Base-by-base conservation (phyloP, 37 sponge, comb jelly and placozoan genomes). In the Cliona cf. orientalis region DNA sequence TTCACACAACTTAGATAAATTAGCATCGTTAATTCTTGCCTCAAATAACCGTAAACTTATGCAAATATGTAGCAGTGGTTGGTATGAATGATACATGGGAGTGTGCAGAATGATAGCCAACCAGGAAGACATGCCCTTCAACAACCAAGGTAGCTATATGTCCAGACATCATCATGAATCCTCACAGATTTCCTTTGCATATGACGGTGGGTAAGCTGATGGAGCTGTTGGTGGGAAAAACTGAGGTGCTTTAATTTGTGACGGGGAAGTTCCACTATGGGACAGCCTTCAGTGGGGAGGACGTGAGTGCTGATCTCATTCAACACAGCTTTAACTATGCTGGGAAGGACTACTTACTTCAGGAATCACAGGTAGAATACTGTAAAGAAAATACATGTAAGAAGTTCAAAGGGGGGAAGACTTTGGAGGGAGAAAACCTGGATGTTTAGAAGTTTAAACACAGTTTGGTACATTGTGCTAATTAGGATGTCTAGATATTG, bases 181-280 rank as follows among this genome's bases (percentile, higher is more conserved):
- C 99, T 3, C 99, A 99, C 70, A 97, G 99, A 17, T 99, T 96
- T 43, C 99, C 99, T 37, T 96, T 95, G 32, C 84, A 97, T 11
- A 99, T 99, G 99, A 96, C 99, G 0, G 99, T 99, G 19, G 99
- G 99, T 4, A 99, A 99, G 69, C 91, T 99, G 60, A 92, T 99
- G 3, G 99, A 99, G 73, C 87, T 99, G 33, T 53, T 99, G 22
- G 95, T 86, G 1, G 97, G 97, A 0, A 99, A 99, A 60, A 86
- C 97, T 19, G 97, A 93, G 69, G 97, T 96, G 17, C 73, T 99
- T 57, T 80, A 90, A n/a, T n/a, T n/a, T n/a, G n/a, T n/a, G n/a
- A n/a, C n/a, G 26, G 99, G 99, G 6, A 84, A 91, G 46, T 96
- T 96, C 45, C 87, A 91, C 42, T 92, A 99, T 53, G 97, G 97